Conservation (phyloP, 37 sponge, comb jelly and placozoan genomes). For the Beroe forskalii region DNA sequence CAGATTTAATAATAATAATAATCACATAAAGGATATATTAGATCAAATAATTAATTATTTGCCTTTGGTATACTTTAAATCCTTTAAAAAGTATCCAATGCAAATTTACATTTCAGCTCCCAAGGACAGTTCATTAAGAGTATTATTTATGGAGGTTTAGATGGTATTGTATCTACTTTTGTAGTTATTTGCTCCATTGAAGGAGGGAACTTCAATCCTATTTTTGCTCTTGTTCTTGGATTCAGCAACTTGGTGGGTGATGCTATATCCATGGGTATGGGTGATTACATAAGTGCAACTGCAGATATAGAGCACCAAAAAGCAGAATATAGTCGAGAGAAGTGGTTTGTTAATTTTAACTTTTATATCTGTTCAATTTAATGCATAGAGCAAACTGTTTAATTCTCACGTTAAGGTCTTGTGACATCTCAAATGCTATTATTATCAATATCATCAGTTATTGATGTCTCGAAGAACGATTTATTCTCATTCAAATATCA, state of each 20-base stretch:
- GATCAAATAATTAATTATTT: no score
- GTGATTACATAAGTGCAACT: conserved; percentile 48
- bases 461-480: no score
- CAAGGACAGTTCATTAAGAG: conserved; percentile 62
- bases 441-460: no score
- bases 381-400: no score
- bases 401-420: no score
- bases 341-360: conserved; percentile 35
- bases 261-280: conserved; percentile 64
- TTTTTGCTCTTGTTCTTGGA: conserved; percentile 28
- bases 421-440: no score
- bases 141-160: conserved; percentile 48
- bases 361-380: no score
- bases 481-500: no score
- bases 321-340: conserved; percentile 42
- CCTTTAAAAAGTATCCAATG: no score
- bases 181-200: conserved; percentile 56
- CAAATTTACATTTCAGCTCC: conserved; percentile 27
- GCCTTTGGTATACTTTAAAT: no score
- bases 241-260: conserved; percentile 57
- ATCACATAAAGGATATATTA: no score
- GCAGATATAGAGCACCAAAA: conserved; percentile 52
- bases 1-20: no score
- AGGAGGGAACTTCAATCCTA: conserved; percentile 42
- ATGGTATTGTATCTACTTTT: conserved; percentile 52